Base-by-base conservation (phyloP, 1,140 invertebrate genomes). In the Drosophila paulistorum region DNA sequence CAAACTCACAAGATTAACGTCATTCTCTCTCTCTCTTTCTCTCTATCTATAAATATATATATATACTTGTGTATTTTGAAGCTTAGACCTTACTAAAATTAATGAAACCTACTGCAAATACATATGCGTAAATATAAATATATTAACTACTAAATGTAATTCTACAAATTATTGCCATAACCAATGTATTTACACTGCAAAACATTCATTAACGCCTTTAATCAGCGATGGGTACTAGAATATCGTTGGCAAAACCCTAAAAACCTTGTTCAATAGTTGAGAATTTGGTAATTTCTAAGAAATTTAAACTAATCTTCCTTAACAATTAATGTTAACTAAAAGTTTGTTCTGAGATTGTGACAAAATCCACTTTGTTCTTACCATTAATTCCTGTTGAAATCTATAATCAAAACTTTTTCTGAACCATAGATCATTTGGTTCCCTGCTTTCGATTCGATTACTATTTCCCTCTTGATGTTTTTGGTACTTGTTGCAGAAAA, bases 121-220 rank as follows among this genome's bases (percentile, higher is more conserved):
- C 45, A 26, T 57, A 55, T 75, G 35, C 68, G 41, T 75, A 70
- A 64, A 39, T 39, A 39, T 13, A 39, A 5, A 39, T 39, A 39
- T 59, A 69, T 76, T 75, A 55, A 48, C 45, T 70, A 69, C 14
- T 63, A 68, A 74, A 60, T 77, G 60, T 77, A 77, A 77, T 62
- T 77, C 67, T 57, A 35, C 65, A 11, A 62, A 62, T 7, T 65
- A 58, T 57, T 75, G 55, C 74, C 61, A 77, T 48, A 61, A 17
- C 7, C 5, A 23, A 51, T 23, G 17, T 51, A 51, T 51, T 51
- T 6, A 23, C 1, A 51, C 20, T 20, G 45, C 17, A 51, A 11
- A 9, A 23, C 45, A 51, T 51, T 51, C 9, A 51, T 51, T 51
- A 4, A 23, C 14, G 45, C 14, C 14, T 6, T 30, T 30, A 30